These are phyloP conservation scores for Ammodytes marinus DNA, from an alignment of 2,113 vertebrate genomes.

Conservation along the genomic window DNA sequence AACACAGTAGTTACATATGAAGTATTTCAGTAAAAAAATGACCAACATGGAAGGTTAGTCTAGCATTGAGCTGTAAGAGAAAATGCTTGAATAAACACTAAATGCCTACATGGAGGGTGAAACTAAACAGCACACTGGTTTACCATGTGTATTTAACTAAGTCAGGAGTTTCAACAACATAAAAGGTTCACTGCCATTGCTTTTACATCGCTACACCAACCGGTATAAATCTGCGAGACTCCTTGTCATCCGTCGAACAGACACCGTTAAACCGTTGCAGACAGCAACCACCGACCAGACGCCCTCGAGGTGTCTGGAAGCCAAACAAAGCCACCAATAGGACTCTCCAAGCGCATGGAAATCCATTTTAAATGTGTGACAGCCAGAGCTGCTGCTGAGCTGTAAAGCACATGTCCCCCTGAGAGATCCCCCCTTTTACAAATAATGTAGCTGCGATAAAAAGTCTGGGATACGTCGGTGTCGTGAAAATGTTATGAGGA, in stretches of 20 bases:
- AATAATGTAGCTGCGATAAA: slow-evolving; percentile 9
- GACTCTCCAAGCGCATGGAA: slow-evolving; percentile 30
- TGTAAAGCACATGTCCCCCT: slow-evolving; percentile 10
- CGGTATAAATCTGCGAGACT: slow-evolving; percentile 22
- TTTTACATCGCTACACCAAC: slow-evolving; percentile 5
- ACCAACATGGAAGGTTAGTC: slow-evolving; percentile 8
- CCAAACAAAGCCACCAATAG: slow-evolving; percentile 46
- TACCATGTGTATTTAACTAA: slow-evolving; percentile 31
- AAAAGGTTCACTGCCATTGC: slow-evolving; percentile 35
- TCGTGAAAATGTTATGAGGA: slow-evolving; percentile 30
- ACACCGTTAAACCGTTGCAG: slow-evolving; percentile 31
- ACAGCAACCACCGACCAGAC: slow-evolving; percentile 44
- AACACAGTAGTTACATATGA: not conserved
- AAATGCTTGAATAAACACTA: slow-evolving; percentile 43
- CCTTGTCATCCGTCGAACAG: slow-evolving; percentile 25
- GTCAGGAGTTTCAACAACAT: slow-evolving; percentile 42
- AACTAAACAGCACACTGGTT: slow-evolving; percentile 17
- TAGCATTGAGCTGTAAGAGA: slow-evolving; percentile 14
- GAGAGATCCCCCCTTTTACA: not conserved
- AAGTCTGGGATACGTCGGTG: slow-evolving; percentile 1
- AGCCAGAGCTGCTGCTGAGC: slow-evolving; percentile 28
- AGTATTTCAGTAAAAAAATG: slow-evolving; percentile 1
- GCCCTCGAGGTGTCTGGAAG: slow-evolving; percentile 38
- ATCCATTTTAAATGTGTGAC: slow-evolving; percentile 51
- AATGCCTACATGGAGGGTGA: not conserved